Base-by-base conservation (phyloP, 2,888 invertebrate genomes). In the Spicauda simplicius region DNA sequence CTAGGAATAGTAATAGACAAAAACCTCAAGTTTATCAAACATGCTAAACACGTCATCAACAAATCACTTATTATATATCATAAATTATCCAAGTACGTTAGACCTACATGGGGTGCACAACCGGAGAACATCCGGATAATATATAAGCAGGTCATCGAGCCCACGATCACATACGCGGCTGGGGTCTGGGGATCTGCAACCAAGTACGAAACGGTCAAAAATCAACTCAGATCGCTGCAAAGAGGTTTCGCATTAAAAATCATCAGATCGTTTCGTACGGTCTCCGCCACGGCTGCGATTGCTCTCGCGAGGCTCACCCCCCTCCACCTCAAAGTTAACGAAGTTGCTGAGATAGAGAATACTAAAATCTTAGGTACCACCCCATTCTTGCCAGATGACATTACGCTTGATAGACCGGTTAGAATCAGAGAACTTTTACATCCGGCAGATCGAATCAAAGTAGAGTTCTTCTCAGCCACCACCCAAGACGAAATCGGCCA, bases 121-220 rank as follows among this genome's bases (percentile, higher is more conserved):
- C n/a, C n/a, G n/a, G n/a, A n/a, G n/a, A n/a, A n/a, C n/a, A n/a
- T n/a, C n/a, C n/a, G n/a, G n/a, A n/a, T n/a, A n/a, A n/a, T n/a
- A n/a, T n/a, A n/a, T n/a, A n/a, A n/a, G n/a, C n/a, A n/a, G n/a
- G n/a, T n/a, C n/a, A n/a, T n/a, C n/a, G n/a, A n/a, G n/a, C n/a
- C n/a, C n/a, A n/a, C n/a, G n/a, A n/a, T n/a, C n/a, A n/a, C n/a
- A n/a, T n/a, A n/a, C n/a, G n/a, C n/a, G n/a, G n/a, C n/a, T n/a
- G n/a, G n/a, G n/a, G n/a, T 73, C 20, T 65, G 58, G 58, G 58
- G 58, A 11, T 14, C 53, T 0, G 59, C 48, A 0, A 41, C 48
- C 0, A 30, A 41, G 3, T 54, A 53, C 8, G n/a, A 12, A 1
- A n/a, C 8, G 0, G 25, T 65, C 0, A 57, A 18, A 25, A 20